phyloP scores from a whole-genome alignment of 2,888 invertebrate species.

The Gymnosoma rotundatum region DNA sequence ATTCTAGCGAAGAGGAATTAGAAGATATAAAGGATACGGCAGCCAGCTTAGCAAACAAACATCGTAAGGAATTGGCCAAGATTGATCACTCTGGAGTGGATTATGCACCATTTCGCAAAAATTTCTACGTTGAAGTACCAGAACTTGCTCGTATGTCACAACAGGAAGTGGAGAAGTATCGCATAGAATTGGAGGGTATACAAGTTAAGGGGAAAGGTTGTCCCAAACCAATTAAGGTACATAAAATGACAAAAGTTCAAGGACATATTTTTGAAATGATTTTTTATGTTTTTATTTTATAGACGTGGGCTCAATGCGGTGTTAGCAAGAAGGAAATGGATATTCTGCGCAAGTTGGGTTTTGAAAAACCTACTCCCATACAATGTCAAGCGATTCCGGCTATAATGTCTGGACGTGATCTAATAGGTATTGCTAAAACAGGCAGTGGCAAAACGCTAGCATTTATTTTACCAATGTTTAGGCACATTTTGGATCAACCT shows the following conservation, averaged over 20 bases:
- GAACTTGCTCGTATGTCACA: conserved; percentile 96
- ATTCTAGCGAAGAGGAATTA: conserved; percentile 98
- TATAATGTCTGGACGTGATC: conserved; percentile 97
- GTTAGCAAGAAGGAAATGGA: conserved; percentile 97
- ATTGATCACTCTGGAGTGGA: conserved; percentile 94
- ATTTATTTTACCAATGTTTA: conserved; percentile 98
- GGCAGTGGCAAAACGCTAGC: conserved; percentile 99
- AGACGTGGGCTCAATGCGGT: conserved; percentile 98
- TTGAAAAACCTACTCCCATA: conserved; percentile 99
- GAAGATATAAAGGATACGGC: conserved; percentile 96
- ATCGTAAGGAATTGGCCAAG: conserved; percentile 95
- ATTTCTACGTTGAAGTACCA: conserved; percentile 98
- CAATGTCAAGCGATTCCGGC: conserved; percentile 98
- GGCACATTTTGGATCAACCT: conserved; percentile 96
- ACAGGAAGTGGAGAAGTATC: conserved; percentile 92
- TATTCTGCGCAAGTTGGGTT: conserved; percentile 92
- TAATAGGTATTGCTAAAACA: conserved; percentile 99
- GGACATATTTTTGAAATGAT: not conserved
- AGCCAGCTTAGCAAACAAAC: conserved; percentile 93
- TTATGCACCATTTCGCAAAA: conserved; percentile 95
- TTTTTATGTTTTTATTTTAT: not conserved
- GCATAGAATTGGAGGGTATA: conserved; percentile 96
- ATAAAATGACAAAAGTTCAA: not conserved
- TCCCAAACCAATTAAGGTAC: conserved; percentile 93
- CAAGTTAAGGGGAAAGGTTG: conserved; percentile 98